Percentiles rank a stretch among this genome's conserved stretches.
Evolutionary conservation across 2,888 invertebrate species (phyloP).

Genomic region (Lithodes maja): DNA sequence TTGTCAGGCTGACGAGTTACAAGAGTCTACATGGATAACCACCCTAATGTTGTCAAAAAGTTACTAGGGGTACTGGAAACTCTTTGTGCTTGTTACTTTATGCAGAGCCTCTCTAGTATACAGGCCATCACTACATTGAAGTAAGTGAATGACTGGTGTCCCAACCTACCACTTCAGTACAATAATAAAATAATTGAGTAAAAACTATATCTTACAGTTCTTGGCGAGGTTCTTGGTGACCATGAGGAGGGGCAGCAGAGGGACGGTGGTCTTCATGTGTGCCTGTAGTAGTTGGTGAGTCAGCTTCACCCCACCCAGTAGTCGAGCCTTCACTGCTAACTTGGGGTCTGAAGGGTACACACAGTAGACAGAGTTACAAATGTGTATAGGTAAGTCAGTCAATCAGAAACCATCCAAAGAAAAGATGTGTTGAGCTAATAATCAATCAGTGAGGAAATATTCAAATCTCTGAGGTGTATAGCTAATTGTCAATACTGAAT

Average conservation of each 20-base stretch:
- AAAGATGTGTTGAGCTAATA: too few species aligned
- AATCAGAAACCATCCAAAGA: too few species aligned
- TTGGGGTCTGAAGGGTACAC: constrained; percentile 44
- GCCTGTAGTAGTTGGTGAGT: constrained; percentile 61
- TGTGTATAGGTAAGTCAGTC: neutral
- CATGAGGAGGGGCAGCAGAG: constrained; percentile 64
- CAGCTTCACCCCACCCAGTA: constrained; percentile 63
- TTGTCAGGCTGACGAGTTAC: too few species aligned
- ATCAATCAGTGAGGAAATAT: too few species aligned
- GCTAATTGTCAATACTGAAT: too few species aligned
- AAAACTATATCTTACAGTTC: constrained; percentile 49
- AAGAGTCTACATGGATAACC: too few species aligned
- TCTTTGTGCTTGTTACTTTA: too few species aligned
- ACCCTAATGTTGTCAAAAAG: too few species aligned
- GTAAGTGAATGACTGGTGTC: neutral
- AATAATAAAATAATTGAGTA: neutral
- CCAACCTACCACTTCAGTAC: neutral
- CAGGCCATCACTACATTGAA: neutral
- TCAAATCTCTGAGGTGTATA: too few species aligned
- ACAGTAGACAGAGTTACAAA: neutral
- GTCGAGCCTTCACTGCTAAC: constrained; percentile 51
- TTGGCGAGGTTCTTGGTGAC: constrained; percentile 61
- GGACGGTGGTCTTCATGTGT: constrained; percentile 46
- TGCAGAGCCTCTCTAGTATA: too few species aligned
- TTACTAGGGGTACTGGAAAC: too few species aligned